Percentiles rank a stretch among this genome's conserved stretches.
phyloP scores from a whole-genome alignment of 1,140 invertebrate genomes.

The Formica selysi region DNA sequence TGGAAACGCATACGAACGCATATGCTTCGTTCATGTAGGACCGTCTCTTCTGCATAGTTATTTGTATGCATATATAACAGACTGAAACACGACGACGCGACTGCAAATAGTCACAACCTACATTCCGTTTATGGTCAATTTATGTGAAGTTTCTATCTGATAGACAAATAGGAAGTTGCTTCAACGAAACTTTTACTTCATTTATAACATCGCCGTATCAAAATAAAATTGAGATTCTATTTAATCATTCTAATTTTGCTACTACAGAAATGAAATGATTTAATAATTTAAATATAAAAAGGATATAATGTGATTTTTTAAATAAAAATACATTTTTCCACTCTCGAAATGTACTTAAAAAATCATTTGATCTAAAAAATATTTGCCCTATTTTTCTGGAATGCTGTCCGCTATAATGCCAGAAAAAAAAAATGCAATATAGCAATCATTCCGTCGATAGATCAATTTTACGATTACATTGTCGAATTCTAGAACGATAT shows the following conservation, averaged over 20 bases:
- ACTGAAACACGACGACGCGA: constrained; percentile 41
- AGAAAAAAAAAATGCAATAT: constrained; percentile 2
- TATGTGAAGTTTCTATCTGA: constrained; percentile 28
- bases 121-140: constrained; percentile 49
- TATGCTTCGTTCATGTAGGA: constrained; percentile 7
- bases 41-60: constrained; percentile 13
- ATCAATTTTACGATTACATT: constrained; percentile 36
- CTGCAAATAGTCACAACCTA: constrained; percentile 59
- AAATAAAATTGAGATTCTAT: not conserved
- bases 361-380: not conserved
- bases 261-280: not conserved
- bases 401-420: not conserved
- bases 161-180: constrained; percentile 64
- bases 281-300: not conserved
- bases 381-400: not conserved
- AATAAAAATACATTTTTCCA: not conserved
- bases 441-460: not conserved
- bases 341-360: not conserved
- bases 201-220: not conserved
- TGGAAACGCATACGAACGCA: not conserved
- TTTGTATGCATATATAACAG: constrained; percentile 26
- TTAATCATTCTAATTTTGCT: not conserved
- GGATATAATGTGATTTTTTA: not conserved
- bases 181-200: constrained; percentile 15
- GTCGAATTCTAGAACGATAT: constrained; percentile 29